Conservation (phyloP, 2,888 invertebrate species). For the Eupithecia inturbata region DNA sequence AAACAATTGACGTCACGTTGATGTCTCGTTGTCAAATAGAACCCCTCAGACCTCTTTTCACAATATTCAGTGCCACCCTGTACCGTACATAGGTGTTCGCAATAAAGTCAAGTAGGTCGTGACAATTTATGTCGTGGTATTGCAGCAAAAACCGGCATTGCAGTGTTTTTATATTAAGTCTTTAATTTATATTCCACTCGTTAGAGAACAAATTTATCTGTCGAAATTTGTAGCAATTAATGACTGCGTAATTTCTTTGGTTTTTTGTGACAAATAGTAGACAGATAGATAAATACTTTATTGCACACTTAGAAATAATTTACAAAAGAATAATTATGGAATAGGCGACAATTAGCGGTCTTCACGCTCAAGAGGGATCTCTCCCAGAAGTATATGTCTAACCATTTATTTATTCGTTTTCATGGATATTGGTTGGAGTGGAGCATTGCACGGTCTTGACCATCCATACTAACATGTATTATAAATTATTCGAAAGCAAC, state of each 20-base stretch:
- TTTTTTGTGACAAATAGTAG: neutral
- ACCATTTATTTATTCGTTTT: neutral
- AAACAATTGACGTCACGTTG: no score
- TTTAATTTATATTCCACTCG: constrained; percentile 11
- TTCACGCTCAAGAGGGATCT: no score
- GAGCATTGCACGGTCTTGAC: no score
- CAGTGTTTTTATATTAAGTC: constrained; percentile 9
- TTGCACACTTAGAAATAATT: no score
- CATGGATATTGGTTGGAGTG: no score
- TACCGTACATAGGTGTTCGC: constrained; percentile 14
- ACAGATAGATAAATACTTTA: no score
- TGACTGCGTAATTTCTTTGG: neutral
- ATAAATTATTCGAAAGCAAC: no score
- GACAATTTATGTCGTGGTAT: constrained; percentile 11
- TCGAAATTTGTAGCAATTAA: constrained; percentile 1
- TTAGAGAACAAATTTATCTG: constrained; percentile 5
- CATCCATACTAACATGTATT: no score
- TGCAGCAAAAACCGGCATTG: constrained; percentile 14
- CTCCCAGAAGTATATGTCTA: no score
- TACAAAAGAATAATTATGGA: no score
- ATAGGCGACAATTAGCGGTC: no score
- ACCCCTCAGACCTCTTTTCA: neutral
- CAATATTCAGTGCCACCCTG: neutral
- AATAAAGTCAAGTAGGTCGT: constrained; percentile 30
- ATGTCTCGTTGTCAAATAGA: no score